Evolutionary conservation across 1,140 invertebrate species (phyloP).

Genomic region (Pseudobourletiella spinata): DNA sequence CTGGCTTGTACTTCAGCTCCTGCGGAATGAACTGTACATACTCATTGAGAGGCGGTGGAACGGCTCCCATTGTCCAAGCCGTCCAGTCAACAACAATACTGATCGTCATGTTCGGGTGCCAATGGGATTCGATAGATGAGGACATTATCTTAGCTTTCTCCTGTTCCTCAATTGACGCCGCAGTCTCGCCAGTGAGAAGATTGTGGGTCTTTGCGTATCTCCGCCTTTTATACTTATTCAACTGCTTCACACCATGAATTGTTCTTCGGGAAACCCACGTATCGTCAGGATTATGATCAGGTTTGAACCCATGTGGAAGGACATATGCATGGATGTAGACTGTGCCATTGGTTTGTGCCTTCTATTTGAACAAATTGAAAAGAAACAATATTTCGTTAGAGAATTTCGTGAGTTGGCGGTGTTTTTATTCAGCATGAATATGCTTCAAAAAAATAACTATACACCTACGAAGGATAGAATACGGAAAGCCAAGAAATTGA

Average conservation of each 20-base stretch:
- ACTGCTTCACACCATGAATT: conserved; percentile 63
- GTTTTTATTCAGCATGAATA: too few species aligned
- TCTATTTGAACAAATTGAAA: conserved; percentile 41
- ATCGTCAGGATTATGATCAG: conserved; percentile 59
- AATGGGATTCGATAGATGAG: conserved; percentile 88
- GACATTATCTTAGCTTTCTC: conserved; percentile 71
- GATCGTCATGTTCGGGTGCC: conserved; percentile 97
- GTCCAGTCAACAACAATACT: conserved; percentile 93
- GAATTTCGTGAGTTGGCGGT: too few species aligned
- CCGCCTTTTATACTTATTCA: conserved; percentile 90
- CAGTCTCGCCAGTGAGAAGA: conserved; percentile 84
- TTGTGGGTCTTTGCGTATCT: conserved; percentile 84
- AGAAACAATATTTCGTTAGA: neutral
- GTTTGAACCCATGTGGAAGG: conserved; percentile 67
- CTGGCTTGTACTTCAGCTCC: conserved; percentile 79
- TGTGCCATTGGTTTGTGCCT: conserved; percentile 84
- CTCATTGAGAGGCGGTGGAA: conserved; percentile 86
- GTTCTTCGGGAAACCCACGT: conserved; percentile 59
- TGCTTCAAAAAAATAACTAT: too few species aligned
- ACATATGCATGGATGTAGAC: conserved; percentile 87
- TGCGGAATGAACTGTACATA: conserved; percentile 80
- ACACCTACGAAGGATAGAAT: too few species aligned
- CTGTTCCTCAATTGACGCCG: conserved; percentile 39
- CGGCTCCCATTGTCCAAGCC: conserved; percentile 64
- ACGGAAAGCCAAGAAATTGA: too few species aligned